A percentile compares a stretch with the other conserved stretches of the same genome.
Conservation (phyloP, 2,888 invertebrate genomes). For the Euphydryas editha region DNA sequence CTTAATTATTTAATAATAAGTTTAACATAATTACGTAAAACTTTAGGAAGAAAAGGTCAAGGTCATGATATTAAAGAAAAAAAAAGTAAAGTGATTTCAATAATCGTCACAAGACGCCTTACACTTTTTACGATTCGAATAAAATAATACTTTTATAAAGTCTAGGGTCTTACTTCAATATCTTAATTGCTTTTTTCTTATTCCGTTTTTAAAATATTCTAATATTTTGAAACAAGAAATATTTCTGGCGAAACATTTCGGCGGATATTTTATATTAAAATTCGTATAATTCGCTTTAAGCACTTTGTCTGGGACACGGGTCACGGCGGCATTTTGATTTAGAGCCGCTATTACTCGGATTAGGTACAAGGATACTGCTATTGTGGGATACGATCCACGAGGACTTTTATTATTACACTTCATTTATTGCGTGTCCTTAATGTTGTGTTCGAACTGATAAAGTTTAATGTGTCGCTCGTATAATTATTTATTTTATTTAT, state of each 20-base stretch:
- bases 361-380: slow-evolving; percentile 2
- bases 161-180: no score
- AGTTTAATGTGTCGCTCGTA: not conserved
- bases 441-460: not conserved
- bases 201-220: slow-evolving; percentile 1
- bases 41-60: no score
- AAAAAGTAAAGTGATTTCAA: no score
- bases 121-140: no score
- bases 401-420: not conserved
- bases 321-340: slow-evolving; percentile 3
- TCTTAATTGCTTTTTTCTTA: no score
- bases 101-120: no score
- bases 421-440: not conserved
- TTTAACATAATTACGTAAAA: no score
- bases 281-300: slow-evolving; percentile 19
- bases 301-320: not conserved
- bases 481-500: not conserved
- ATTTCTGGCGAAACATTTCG: not conserved
- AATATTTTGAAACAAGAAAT: not conserved
- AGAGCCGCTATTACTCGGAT: not conserved
- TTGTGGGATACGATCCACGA: not conserved
- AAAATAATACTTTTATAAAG: no score
- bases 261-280: slow-evolving; percentile 6
- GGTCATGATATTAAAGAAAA: no score
- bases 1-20: no score